These are phyloP conservation scores for Opisthograptis luteolata DNA, from an alignment of 2,888 invertebrate species.

Conservation along the genomic window DNA sequence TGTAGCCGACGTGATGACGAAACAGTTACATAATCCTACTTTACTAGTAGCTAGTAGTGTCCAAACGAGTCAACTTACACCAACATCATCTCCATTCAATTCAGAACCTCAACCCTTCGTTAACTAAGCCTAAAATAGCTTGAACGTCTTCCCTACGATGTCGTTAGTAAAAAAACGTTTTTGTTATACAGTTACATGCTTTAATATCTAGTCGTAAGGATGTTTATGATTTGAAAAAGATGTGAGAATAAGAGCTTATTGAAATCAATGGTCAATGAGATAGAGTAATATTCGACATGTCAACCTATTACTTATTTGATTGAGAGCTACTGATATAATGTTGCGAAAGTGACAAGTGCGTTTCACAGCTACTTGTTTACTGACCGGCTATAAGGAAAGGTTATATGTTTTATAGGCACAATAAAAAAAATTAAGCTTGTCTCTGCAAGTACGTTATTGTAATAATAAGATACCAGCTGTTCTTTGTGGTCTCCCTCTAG, in stretches of 20 bases:
- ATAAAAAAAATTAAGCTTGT: no score
- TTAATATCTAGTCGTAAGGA: not conserved
- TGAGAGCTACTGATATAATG: not conserved
- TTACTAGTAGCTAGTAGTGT: constrained; percentile 18
- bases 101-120: not conserved
- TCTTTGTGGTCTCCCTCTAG: no score
- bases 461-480: no score
- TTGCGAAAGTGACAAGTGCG: not conserved
- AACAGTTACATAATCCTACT: constrained; percentile 63
- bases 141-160: not conserved
- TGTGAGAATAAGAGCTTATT: not conserved
- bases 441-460: no score
- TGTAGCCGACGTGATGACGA: constrained; percentile 51
- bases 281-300: constrained; percentile 11
- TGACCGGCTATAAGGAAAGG: no score
- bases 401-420: no score
- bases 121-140: not conserved
- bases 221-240: not conserved
- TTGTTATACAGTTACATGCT: not conserved
- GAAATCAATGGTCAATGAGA: constrained; percentile 1
- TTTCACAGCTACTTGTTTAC: not conserved
- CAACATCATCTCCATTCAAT: not conserved
- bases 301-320: constrained; percentile 15
- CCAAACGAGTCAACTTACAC: constrained; percentile 6
- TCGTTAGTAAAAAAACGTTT: not conserved